Base-by-base conservation (phyloP, 2,888 invertebrate species). In the Agapostemon virescens region DNA sequence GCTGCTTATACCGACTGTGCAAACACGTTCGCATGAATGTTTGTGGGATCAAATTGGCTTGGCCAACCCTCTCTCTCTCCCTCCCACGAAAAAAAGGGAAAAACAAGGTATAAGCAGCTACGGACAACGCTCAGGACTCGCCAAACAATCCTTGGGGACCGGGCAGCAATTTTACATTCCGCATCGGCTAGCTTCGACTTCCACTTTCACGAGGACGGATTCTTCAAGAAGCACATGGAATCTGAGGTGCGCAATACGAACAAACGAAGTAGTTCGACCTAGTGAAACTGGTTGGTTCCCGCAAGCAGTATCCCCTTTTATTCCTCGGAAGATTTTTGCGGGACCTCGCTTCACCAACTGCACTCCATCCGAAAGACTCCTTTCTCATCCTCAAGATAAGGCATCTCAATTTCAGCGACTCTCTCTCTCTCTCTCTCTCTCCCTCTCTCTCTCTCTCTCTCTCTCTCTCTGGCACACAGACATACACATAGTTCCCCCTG, bases 331-430 rank as follows among this genome's bases (percentile, higher is more conserved):
- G 89, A 89, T 88, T 88, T 88, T 88, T 86, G 86, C 81, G 85
- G 84, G 80, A 83, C 86, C 83, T 85, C 81, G 78, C 77, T 84
- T 84, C 83, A 75, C 79, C 81, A 74, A 83, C 87, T 88, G 84
- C 85, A 86, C 88, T 86, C 85, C 83, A 86, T 86, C 82, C 82
- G 79, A 79, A 85, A 85, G 87, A 85, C 88, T 85, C 83, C 85
- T 86, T 86, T 84, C 86, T 88, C 86, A 86, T 88, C 83, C 86
- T 78, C 85, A 84, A 88, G 91, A 91, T 91, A 91, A 91, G 90
- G 88, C 86, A 89, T 90, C 90, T 89, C 90, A 89, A 90, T 90
- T 91, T 89, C 88, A 87, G 84, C 85, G 77, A 83, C 71, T 80
- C 69, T 49, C 77, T 72, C 75, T 55, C 69, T 73, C 76, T 38